These are phyloP conservation scores for Ephestia elutella DNA, from an alignment of 1,140 invertebrate species.

Conservation along the genomic window DNA sequence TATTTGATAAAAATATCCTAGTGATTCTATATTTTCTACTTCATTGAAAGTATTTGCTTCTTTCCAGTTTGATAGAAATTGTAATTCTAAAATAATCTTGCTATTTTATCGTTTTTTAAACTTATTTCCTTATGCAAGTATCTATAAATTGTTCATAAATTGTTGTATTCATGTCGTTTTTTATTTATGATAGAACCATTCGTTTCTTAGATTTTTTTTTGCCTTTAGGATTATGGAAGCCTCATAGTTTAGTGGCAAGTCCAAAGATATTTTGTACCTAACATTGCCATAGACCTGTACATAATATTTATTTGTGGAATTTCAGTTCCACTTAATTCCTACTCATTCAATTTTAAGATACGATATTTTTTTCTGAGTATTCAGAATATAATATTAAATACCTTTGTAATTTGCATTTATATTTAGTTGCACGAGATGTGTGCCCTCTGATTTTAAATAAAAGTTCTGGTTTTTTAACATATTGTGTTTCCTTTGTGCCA, in stretches of 20 bases:
- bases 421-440: constrained; percentile 27
- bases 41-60: too few relatives aligned
- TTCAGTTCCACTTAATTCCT: constrained; percentile 9
- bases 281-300: constrained; percentile 46
- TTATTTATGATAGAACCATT: background rate
- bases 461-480: constrained; percentile 20
- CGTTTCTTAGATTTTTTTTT: background rate
- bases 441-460: constrained; percentile 42
- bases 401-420: constrained; percentile 25
- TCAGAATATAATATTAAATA: constrained; percentile 11
- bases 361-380: background rate
- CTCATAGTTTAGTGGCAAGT: constrained; percentile 23
- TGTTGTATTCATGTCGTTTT: background rate
- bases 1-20: too few relatives aligned
- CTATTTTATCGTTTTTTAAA: background rate
- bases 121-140: background rate
- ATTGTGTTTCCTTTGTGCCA: constrained; percentile 11
- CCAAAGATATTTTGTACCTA: constrained; percentile 48
- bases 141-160: background rate
- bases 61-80: too few relatives aligned
- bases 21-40: too few relatives aligned
- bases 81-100: too few relatives aligned
- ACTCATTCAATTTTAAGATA: constrained; percentile 9
- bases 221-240: background rate
- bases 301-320: constrained; percentile 45